Conservation (phyloP, 1,140 invertebrate species). For the Lepeophtheirus salmonis region DNA sequence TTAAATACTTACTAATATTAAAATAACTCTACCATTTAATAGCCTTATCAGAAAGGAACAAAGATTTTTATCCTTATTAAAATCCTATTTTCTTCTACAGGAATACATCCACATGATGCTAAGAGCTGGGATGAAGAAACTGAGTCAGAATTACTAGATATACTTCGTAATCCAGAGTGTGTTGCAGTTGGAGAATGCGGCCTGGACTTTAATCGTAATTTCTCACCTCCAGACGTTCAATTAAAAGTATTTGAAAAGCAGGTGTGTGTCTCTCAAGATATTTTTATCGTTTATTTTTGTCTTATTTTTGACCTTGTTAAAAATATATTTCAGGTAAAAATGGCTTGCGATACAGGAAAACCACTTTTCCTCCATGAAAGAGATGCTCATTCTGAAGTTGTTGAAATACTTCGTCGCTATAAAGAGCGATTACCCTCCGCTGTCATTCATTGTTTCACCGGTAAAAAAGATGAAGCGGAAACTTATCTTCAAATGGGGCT, state of each 20-base stretch:
- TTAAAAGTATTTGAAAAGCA: conserved; percentile 71
- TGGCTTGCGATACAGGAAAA: conserved; percentile 66
- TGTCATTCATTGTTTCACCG: conserved; percentile 82
- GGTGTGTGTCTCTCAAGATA: conserved; percentile 31
- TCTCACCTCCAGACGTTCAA: conserved; percentile 69
- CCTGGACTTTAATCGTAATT: conserved; percentile 80
- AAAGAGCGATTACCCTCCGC: conserved; percentile 47
- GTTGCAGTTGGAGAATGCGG: conserved; percentile 86
- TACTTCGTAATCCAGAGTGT: conserved; percentile 62
- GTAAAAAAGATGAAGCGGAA: conserved; percentile 59
- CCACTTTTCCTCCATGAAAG: conserved; percentile 79
- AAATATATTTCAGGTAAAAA: conserved; percentile 39
- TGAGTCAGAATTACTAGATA: conserved; percentile 29
- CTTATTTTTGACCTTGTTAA: conserved; percentile 16
- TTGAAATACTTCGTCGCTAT: conserved; percentile 34
- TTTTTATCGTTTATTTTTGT: neutral
- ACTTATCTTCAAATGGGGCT: conserved; percentile 68
- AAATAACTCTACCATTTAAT: no score
- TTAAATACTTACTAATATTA: no score
- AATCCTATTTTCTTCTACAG: no score
- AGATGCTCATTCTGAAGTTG: conserved; percentile 62
- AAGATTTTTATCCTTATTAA: no score
- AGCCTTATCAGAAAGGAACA: no score
- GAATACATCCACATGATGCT: conserved; percentile 85
- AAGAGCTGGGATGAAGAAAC: conserved; percentile 65